Evolutionary conservation across 2,888 invertebrate species (phyloP).

Genomic region (Tyria jacobaeae): DNA sequence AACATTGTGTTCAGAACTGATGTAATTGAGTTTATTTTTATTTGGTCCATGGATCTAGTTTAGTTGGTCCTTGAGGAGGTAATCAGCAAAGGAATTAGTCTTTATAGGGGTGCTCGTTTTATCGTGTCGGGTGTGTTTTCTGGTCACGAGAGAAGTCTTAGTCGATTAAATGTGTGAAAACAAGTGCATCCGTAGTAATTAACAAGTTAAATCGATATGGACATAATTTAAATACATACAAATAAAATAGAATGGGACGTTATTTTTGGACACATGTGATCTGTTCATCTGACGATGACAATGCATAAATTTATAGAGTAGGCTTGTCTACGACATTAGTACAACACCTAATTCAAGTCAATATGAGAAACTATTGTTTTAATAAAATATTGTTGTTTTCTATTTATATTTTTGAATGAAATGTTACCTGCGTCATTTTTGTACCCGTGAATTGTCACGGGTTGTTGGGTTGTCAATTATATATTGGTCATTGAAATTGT

Average conservation of each 20-base stretch:
- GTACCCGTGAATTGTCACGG: no score
- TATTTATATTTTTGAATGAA: no score
- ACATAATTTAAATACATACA: neutral
- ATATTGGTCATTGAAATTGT: no score
- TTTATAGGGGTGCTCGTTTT: conserved; percentile 50
- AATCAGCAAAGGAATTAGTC: conserved; percentile 59
- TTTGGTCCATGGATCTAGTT: conserved; percentile 31
- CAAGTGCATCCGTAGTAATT: no score
- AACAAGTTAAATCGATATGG: neutral
- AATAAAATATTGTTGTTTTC: no score
- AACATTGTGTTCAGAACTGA: conserved; percentile 24
- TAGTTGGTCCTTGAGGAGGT: conserved; percentile 44
- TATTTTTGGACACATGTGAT: neutral
- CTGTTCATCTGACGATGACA: neutral
- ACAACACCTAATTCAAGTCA: no score
- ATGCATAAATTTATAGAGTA: no score
- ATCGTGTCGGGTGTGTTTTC: conserved; percentile 30
- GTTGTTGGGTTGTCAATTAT: no score
- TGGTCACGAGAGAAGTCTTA: conserved; percentile 1
- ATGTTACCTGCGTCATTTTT: no score
- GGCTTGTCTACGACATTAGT: no score
- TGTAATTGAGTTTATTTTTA: conserved; percentile 31
- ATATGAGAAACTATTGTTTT: no score
- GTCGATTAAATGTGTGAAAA: no score
- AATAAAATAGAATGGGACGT: neutral